Percentiles rank a stretch among this genome's conserved stretches.
Conservation (phyloP, 30 jellyfish, hydroid and myxozoan species). For the Hydra vulgaris region DNA sequence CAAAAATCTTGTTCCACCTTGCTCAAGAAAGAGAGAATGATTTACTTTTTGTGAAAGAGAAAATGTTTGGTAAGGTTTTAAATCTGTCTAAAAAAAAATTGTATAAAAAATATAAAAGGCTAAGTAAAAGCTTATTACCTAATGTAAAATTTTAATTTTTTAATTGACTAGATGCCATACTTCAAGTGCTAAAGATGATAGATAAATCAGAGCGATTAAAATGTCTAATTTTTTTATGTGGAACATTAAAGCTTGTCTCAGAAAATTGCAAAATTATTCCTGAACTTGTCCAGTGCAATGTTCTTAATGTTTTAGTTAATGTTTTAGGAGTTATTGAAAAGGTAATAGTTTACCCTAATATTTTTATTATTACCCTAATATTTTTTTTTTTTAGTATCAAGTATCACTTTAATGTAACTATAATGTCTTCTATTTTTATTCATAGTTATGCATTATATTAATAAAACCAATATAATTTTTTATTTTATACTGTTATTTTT, state of each 20-base stretch:
- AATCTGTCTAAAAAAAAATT: no score
- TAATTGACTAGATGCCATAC: background rate
- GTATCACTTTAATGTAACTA: no score
- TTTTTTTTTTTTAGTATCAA: no score
- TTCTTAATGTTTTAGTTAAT: background rate
- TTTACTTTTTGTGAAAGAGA: conserved; percentile 33
- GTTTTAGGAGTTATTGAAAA: background rate
- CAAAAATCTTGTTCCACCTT: conserved; percentile 50
- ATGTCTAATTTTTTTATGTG: background rate
- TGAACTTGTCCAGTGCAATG: background rate
- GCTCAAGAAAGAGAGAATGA: conserved; percentile 51
- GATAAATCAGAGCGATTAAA: background rate
- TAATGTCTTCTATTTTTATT: no score
- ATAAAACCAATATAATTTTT: no score
- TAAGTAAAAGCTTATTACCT: no score
- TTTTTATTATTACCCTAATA: background rate
- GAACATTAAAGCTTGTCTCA: background rate
- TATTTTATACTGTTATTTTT: no score
- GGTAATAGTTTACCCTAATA: no score
- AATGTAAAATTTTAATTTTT: no score
- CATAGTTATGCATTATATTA: no score
- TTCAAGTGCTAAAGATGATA: background rate
- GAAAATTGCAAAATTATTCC: background rate
- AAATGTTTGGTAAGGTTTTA: conserved; percentile 53
- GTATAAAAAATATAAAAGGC: no score